A percentile compares a stretch with the other conserved stretches of the same genome.
These are phyloP conservation scores for Temnothorax rugatulus DNA, from an alignment of 2,888 invertebrate genomes.

Conservation along the genomic window DNA sequence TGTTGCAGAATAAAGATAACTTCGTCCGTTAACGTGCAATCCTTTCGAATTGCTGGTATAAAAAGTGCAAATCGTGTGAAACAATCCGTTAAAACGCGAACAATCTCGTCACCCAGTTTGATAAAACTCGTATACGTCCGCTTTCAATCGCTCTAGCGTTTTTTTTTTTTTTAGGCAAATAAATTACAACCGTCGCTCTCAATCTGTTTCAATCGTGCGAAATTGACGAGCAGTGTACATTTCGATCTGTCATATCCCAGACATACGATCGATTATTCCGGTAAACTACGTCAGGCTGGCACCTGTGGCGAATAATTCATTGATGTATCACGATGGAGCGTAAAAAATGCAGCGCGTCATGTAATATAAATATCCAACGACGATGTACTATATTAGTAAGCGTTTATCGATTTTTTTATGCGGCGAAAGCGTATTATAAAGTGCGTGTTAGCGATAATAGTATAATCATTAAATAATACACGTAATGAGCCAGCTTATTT, in stretches of 20 bases:
- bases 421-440: neutral
- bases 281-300: conserved; percentile 63
- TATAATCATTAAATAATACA: conserved; percentile 13
- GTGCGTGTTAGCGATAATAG: neutral
- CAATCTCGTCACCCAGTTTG: conserved; percentile 1
- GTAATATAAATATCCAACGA: conserved; percentile 39
- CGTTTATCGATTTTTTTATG: conserved; percentile 39
- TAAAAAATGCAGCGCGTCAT: conserved; percentile 46
- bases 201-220: conserved; percentile 52
- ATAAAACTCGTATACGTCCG: conserved; percentile 30
- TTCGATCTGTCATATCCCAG: conserved; percentile 42
- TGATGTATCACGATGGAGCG: conserved; percentile 35
- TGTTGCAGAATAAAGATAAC: conserved; percentile 7
- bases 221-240: conserved; percentile 44
- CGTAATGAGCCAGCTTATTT: neutral
- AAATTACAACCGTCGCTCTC: conserved; percentile 50
- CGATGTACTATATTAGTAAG: conserved; percentile 38
- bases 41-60: conserved; percentile 7
- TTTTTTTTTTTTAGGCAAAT: conserved; percentile 40
- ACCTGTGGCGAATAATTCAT: conserved; percentile 58
- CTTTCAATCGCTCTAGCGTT: conserved; percentile 43
- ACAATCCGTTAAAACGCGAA: conserved; percentile 36
- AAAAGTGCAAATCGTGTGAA: conserved; percentile 37
- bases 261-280: conserved; percentile 40
- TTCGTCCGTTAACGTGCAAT: conserved; percentile 5